Evolutionary conservation across 2,888 invertebrate genomes (phyloP), one percentile per base, ranked within the genome.

Genomic region (Diaperis boleti): DNA sequence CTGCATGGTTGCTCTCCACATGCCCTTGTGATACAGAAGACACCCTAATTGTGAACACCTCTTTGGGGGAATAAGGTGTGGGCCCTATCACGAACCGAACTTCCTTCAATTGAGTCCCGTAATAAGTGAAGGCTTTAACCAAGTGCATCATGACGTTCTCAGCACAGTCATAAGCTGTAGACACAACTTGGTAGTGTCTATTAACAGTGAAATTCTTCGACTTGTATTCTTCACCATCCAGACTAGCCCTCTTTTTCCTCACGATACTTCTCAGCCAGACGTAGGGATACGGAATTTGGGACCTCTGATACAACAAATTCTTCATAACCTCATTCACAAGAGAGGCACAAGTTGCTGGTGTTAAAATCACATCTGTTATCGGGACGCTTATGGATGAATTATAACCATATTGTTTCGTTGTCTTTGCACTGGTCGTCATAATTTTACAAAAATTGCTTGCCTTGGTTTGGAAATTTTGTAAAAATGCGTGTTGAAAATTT

Each of bases 311-410:
- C 0, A 83, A 79, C 37, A 87, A 77, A 69, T 84, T 84, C 75
- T 86, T 87, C 37, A 87, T 78, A 63, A 87, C 73, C 78, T 87
- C 86, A 15, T 83, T 84, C 44, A 87, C 79, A 42, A 87, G 77
- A 65, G 84, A 83, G 2, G 86, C 85, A 77, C 86, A 86, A 11
- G 86, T 84, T 73, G 83, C 82, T 26, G 85, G 81, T 26, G 87
- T 87, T 69, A 87, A 74, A 71, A 85, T 81, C 31, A 77, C 65
- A 70, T 85, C 84, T 6, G 39, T n/a, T 14, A 56, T 20, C 13
- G 54, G n/a, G 2, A 42, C 17, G n/a, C 29, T 31, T 41, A 54
- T 54, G 0, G 8, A 8, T 17, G 29, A 18, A 44, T 3, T 10
- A 3, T 13, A 3, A 26, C 14, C 14, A 8, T 29, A 26, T n/a